Evolutionary conservation across 2,888 invertebrate genomes (phyloP).

Genomic region (Agonopterix arenella): DNA sequence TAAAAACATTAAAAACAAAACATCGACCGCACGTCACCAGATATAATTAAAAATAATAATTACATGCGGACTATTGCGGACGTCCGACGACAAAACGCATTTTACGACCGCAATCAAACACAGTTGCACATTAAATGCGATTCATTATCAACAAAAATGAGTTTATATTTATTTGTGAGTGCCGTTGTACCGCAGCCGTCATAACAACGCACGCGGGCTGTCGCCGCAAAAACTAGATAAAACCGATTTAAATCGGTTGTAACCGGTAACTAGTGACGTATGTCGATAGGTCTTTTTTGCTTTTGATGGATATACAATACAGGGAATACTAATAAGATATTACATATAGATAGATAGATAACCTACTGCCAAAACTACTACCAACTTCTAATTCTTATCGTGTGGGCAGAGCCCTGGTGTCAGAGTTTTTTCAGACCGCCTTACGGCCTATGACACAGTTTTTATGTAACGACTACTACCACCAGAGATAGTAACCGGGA

Average conservation of each 20-base stretch:
- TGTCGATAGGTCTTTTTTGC: too few relatives aligned
- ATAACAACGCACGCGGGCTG: constrained; percentile 34
- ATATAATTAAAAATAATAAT: constrained; percentile 60
- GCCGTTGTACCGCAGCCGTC: constrained; percentile 48
- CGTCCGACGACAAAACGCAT: constrained; percentile 2
- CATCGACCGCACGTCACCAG: constrained; percentile 8
- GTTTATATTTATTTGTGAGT: constrained; percentile 60
- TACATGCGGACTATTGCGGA: constrained; percentile 35
- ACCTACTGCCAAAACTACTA: too few relatives aligned
- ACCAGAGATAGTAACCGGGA: too few relatives aligned
- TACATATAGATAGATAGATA: too few relatives aligned
- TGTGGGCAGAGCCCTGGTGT: too few relatives aligned
- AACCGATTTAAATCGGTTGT: constrained; percentile 22
- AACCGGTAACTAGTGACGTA: too few relatives aligned
- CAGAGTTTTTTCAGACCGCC: too few relatives aligned
- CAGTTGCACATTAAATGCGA: constrained; percentile 63
- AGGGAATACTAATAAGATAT: too few relatives aligned
- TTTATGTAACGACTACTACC: too few relatives aligned
- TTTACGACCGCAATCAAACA: constrained; percentile 67
- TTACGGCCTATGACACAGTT: too few relatives aligned
- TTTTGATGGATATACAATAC: too few relatives aligned
- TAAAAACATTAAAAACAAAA: constrained; percentile 7
- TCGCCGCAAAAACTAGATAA: constrained; percentile 70
- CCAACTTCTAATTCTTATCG: too few relatives aligned
- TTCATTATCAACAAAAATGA: constrained; percentile 75